These are phyloP conservation scores for Enteromius mattozi DNA, from an alignment of 2,797 vertebrate genomes.

Conservation along the genomic window DNA sequence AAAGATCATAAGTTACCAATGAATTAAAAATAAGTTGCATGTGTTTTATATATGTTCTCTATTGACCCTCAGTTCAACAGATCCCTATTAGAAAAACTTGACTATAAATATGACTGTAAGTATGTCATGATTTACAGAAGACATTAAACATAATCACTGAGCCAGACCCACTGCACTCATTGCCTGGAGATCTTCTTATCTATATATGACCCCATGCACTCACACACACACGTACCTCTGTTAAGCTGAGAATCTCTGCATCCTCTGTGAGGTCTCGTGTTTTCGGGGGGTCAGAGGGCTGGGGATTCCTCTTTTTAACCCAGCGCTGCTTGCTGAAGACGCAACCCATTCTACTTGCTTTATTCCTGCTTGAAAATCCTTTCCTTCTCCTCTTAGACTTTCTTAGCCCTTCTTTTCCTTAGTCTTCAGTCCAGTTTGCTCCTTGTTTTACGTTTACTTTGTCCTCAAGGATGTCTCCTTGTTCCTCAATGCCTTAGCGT, in stretches of 20 bases:
- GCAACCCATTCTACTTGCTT: constrained; percentile 74
- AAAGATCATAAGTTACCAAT: neutral
- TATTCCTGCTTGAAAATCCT: constrained; percentile 40
- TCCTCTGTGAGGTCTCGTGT: constrained; percentile 65
- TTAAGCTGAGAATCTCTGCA: constrained; percentile 76
- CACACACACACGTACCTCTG: constrained; percentile 69
- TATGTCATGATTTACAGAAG: neutral
- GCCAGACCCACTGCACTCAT: neutral
- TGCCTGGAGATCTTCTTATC: constrained; percentile 8
- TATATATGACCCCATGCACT: constrained; percentile 17
- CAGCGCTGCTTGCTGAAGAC: constrained; percentile 69
- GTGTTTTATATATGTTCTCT: neutral
- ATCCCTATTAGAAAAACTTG: neutral
- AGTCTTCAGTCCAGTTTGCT: constrained; percentile 59
- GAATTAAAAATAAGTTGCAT: neutral
- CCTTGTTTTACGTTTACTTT: neutral
- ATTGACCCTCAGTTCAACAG: neutral
- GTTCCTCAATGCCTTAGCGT: constrained; percentile 53
- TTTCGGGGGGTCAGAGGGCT: constrained; percentile 59
- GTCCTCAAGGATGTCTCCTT: constrained; percentile 56
- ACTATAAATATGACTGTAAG: neutral
- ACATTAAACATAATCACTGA: neutral
- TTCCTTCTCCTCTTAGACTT: constrained; percentile 60
- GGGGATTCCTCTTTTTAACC: constrained; percentile 57
- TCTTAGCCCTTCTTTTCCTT: constrained; percentile 55